Conservation (phyloP, 2,797 vertebrate genomes). For the Triplophysa bombifrons region DNA sequence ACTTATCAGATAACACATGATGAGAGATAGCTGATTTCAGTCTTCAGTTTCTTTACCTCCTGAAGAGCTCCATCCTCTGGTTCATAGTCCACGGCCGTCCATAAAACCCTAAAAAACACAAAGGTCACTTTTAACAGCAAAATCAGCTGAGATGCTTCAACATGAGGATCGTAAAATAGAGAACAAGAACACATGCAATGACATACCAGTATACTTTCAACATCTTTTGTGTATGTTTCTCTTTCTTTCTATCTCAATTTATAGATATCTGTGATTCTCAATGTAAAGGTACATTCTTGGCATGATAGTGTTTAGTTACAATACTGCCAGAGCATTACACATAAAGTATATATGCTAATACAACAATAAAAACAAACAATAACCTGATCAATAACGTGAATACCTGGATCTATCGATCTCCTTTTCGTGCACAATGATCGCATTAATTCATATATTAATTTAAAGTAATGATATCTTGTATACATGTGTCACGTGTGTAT, state of each 20-base stretch:
- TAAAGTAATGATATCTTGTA: too few relatives aligned
- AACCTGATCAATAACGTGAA: too few relatives aligned
- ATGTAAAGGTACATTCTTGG: too few relatives aligned
- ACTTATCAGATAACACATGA: neutral
- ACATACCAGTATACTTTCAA: neutral
- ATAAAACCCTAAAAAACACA: slow-evolving; percentile 88
- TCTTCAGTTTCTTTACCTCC: slow-evolving; percentile 76
- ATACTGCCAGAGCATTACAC: too few relatives aligned
- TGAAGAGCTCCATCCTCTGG: slow-evolving; percentile 95
- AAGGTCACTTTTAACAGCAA: slow-evolving; percentile 49
- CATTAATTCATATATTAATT: neutral
- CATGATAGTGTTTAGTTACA: too few relatives aligned
- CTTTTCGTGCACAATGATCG: neutral
- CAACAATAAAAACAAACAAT: too few relatives aligned
- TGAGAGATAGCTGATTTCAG: neutral
- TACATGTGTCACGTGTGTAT: neutral
- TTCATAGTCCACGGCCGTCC: slow-evolving; percentile 99
- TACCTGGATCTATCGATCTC: neutral
- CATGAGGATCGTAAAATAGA: too few relatives aligned
- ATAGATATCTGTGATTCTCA: too few relatives aligned
- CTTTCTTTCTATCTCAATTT: neutral
- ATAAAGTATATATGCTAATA: too few relatives aligned
- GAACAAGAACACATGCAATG: neutral
- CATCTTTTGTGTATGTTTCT: neutral
- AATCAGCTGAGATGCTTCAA: neutral